A percentile compares a stretch with the other conserved stretches of the same genome.
These are phyloP conservation scores for Mercenaria mercenaria DNA, from an alignment of 1,140 invertebrate genomes.

Conservation along the genomic window DNA sequence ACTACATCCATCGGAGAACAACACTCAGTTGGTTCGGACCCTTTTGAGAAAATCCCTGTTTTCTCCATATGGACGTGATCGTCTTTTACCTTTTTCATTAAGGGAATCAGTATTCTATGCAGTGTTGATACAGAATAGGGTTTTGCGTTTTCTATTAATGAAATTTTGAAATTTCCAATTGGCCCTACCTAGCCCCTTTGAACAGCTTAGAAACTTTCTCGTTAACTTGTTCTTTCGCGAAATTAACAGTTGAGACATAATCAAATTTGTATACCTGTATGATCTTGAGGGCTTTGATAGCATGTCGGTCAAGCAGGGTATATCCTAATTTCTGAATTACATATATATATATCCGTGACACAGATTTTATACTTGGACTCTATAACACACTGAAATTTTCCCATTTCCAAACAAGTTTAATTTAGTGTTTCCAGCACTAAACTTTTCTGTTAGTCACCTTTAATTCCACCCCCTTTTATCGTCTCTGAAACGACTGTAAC, in stretches of 20 bases:
- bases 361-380: not conserved
- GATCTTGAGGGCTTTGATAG: not conserved
- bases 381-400: not conserved
- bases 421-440: not conserved
- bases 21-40: conserved; percentile 58
- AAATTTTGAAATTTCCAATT: conserved; percentile 2
- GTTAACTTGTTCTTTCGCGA: not conserved
- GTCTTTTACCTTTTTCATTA: conserved; percentile 46
- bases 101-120: conserved; percentile 41
- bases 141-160: not conserved
- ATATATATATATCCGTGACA: no score
- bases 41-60: conserved; percentile 46
- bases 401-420: conserved; percentile 25
- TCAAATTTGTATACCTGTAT: not conserved
- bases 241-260: not conserved
- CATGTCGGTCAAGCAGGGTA: not conserved
- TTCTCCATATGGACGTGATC: conserved; percentile 56
- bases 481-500: not conserved
- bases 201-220: not conserved
- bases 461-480: not conserved
- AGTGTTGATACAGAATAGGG: conserved; percentile 24
- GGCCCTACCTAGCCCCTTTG: not conserved
- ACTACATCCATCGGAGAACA: conserved; percentile 28
- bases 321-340: not conserved
- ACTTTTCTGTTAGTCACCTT: not conserved